Conservation (phyloP, 2,797 vertebrate species). For the Xiphorhynchus erythropygius region DNA sequence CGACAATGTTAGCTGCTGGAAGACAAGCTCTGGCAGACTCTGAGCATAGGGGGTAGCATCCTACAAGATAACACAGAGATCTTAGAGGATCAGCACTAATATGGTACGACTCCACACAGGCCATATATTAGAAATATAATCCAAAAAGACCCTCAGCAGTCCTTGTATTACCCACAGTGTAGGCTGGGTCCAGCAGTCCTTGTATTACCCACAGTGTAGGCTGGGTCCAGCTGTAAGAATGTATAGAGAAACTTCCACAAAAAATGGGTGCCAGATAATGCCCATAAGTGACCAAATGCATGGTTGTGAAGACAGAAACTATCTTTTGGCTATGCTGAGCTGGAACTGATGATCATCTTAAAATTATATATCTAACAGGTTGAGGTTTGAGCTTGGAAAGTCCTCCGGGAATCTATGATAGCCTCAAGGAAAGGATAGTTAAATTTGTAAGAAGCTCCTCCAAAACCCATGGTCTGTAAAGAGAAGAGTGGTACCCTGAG, state of each 20-base stretch:
- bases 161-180: background rate
- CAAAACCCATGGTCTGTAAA: background rate
- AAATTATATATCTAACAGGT: background rate
- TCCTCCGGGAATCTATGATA: background rate
- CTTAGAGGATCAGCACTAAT: background rate
- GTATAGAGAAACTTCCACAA: background rate
- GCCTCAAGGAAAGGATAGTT: background rate
- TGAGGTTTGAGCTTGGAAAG: background rate
- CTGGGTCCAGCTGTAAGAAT: background rate
- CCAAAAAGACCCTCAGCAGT: background rate
- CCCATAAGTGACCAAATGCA: background rate
- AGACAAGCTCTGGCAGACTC: background rate
- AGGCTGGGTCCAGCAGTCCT: background rate
- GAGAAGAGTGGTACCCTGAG: background rate
- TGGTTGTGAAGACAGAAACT: background rate
- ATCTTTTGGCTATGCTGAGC: background rate
- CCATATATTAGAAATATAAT: background rate
- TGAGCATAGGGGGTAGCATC: background rate
- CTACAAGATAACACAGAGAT: background rate
- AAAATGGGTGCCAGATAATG: background rate
- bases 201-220: background rate
- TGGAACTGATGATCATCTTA: background rate
- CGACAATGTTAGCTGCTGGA: background rate
- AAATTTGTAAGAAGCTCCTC: background rate
- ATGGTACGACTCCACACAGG: background rate